Percentiles rank a stretch among this genome's conserved stretches.
Evolutionary conservation across 2,888 invertebrate genomes (phyloP).

Genomic region (Bugulina stolonifera): DNA sequence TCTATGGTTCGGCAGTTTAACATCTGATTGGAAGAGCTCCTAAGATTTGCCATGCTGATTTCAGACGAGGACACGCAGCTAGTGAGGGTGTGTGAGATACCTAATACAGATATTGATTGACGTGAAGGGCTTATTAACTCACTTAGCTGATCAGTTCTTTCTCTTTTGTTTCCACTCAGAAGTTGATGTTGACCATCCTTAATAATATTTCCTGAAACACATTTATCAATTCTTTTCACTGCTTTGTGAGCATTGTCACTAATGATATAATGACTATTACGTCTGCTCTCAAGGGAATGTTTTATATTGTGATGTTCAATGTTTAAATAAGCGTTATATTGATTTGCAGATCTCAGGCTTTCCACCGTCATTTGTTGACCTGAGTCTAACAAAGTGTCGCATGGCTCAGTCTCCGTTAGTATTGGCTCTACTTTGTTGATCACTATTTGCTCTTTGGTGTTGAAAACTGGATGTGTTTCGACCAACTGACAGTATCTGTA

Average conservation of each 20-base stretch:
- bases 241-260: not conserved
- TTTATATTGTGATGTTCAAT: not conserved
- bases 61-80: not conserved
- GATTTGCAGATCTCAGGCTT: too few relatives aligned
- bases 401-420: too few relatives aligned
- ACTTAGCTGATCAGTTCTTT: too few relatives aligned
- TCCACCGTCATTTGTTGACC: too few relatives aligned
- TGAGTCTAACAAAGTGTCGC: too few relatives aligned
- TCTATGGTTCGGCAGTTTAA: slow-evolving; percentile 16
- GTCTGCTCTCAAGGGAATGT: not conserved
- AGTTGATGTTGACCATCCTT: not conserved
- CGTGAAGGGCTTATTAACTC: not conserved
- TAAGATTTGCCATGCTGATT: not conserved
- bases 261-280: not conserved
- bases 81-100: not conserved
- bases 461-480: not conserved
- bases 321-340: not conserved
- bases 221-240: not conserved
- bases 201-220: slow-evolving; percentile 15
- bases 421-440: not conserved
- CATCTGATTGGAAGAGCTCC: slow-evolving; percentile 16
- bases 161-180: not conserved
- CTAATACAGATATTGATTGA: not conserved
- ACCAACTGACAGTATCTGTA: not conserved
- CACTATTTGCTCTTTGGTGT: not conserved